Evolutionary conservation across 1,140 invertebrate species (phyloP), one percentile per base, ranked within the genome.

Genomic region (Reticulitermes speratus): DNA sequence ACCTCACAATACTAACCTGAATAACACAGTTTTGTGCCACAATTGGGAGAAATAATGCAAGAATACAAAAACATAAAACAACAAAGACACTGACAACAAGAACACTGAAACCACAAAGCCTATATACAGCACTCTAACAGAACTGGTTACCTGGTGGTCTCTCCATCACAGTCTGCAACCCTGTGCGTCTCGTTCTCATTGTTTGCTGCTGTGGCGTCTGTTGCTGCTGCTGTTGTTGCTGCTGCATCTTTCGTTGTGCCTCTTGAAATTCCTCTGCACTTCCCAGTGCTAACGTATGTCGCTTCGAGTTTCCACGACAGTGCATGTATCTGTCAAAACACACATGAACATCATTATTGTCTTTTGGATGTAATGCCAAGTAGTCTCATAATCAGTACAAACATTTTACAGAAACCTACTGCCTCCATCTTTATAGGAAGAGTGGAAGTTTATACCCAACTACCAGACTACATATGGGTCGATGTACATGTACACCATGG

Each of bases 81-180:
- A 55, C 19, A 21, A 55, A 12, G 14, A 55, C 52, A 55, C 52
- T 55, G 19, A 55, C 52, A 55, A 55, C 16, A 55, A 55, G 5
- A 55, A 6, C 52, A 55, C 52, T 19, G 52, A 55, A 55, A 55
- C 52, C 14, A 55, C 19, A 21, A 69, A 85, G 65, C 21, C 16
- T 69, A 38, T 38, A 75, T 75, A 75, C 81, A 86, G 45, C 16
- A 55, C 52, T 55, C 52, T 19, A 55, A 55, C 52, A 55, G 19
- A 55, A 21, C 45, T 44, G 55, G 44, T 83, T 75, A 98, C 97
- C 97, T 93, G 97, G 95, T 86, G 95, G 96, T 88, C 96, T 92
- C 90, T 97, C 96, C 87, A 96, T 97, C 2, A 98, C 97, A 11
- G 96, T 96, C 0, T 95, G 93, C 19, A 97, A 91, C 87, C 96